These are phyloP conservation scores for Melipona quadrifasciata DNA, from an alignment of 1,140 invertebrate species.

Conservation along the genomic window DNA sequence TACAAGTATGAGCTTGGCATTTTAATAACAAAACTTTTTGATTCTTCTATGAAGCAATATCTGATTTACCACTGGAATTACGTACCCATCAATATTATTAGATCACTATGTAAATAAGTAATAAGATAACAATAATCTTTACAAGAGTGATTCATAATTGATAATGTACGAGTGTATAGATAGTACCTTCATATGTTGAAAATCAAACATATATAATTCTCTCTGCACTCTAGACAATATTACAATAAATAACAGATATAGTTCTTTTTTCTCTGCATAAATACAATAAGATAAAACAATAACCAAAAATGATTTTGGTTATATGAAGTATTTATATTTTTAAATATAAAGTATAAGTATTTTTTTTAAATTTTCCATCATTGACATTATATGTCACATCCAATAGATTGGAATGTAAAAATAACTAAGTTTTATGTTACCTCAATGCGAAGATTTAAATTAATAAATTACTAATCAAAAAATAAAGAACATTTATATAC, in stretches of 20 bases:
- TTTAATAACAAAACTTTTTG: constrained; percentile 30
- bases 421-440: neutral
- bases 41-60: constrained; percentile 4
- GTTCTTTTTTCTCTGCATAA: neutral
- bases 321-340: neutral
- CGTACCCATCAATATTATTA: neutral
- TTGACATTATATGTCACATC: neutral
- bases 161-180: neutral
- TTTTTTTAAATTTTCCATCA: neutral
- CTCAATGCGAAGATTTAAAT: neutral
- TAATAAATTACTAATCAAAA: neutral
- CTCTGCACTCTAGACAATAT: neutral
- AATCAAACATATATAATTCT: neutral
- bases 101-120: neutral
- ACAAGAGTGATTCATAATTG: neutral
- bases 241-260: constrained; percentile 2
- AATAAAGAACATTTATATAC: neutral
- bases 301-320: neutral
- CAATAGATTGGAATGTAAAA: neutral
- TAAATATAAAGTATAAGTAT: too few species aligned
- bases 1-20: constrained; percentile 91
- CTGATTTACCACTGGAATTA: neutral
- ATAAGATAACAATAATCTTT: neutral
- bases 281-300: neutral
- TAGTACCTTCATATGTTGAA: neutral